Percentiles rank a stretch among this genome's conserved stretches.
Conservation (phyloP, 1,140 invertebrate species). For the Drosophila trapezifrons region DNA sequence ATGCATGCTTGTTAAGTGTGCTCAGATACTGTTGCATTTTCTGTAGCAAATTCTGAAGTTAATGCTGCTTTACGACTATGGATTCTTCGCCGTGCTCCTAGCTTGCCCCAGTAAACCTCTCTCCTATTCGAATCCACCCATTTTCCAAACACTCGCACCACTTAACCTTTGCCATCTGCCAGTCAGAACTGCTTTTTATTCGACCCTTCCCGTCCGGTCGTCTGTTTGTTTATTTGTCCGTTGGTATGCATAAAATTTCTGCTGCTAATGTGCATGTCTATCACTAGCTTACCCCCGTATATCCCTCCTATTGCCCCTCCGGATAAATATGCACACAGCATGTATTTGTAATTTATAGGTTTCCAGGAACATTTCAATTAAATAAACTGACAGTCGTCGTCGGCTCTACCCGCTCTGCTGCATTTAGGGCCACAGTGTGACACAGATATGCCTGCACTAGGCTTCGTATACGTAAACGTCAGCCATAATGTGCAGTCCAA, state of each 20-base stretch:
- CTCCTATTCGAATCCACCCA: not conserved
- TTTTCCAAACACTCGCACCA: not conserved
- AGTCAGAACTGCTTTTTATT: conserved; percentile 23
- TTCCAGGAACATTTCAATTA: conserved; percentile 76
- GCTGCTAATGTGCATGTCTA: conserved; percentile 61
- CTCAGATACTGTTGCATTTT: not conserved
- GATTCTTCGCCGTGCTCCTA: not conserved
- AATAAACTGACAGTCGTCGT: conserved; percentile 72
- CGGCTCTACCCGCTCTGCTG: not conserved
- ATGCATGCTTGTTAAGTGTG: not conserved
- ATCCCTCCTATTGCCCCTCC: not conserved
- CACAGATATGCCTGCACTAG: conserved; percentile 42
- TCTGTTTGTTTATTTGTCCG: conserved; percentile 52
- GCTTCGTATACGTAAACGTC: conserved; percentile 10
- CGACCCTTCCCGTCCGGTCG: not conserved
- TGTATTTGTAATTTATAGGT: conserved; percentile 73
- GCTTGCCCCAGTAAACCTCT: not conserved
- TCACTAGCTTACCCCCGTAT: conserved; percentile 17
- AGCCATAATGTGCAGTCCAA: conserved; percentile 31
- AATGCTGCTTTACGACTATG: too few species aligned
- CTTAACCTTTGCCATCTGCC: conserved; percentile 23
- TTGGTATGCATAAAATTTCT: conserved; percentile 59
- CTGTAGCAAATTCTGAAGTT: not conserved
- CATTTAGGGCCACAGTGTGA: conserved; percentile 9
- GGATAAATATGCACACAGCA: conserved; percentile 33